phyloP scores from a whole-genome alignment of 1,140 invertebrate genomes.

The Aphelinus certus region DNA sequence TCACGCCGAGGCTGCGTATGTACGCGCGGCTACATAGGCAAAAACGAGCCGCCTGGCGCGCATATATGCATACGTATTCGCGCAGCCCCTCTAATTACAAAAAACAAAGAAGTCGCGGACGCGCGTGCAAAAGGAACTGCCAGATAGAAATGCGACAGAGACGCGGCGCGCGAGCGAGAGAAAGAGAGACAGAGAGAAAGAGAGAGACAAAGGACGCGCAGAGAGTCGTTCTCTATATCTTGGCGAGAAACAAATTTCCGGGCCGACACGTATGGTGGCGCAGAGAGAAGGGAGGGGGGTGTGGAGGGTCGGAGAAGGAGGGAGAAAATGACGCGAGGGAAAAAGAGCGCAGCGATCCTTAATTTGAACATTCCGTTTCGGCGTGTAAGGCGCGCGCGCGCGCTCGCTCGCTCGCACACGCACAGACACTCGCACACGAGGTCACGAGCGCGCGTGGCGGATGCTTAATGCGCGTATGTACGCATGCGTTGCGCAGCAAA shows the following conservation, averaged over 20 bases:
- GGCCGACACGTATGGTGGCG: no score
- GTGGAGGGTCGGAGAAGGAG: neutral
- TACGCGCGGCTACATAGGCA: neutral
- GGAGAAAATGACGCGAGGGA: neutral
- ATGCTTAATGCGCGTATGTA: conserved; percentile 33
- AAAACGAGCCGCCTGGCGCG: neutral
- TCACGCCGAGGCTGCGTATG: neutral
- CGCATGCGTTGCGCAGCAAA: conserved; percentile 41
- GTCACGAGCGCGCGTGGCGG: conserved; percentile 15
- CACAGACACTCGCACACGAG: neutral
- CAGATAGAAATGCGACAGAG: neutral
- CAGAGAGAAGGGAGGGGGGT: neutral
- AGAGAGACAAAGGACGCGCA: neutral
- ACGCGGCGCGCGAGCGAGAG: neutral
- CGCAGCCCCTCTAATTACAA: conserved; percentile 22
- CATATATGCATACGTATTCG: neutral
- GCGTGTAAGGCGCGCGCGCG: conserved; percentile 8
- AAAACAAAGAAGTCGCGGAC: neutral
- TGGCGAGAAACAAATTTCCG: no score
- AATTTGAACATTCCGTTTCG: conserved; percentile 36
- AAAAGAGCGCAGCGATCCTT: conserved; percentile 13
- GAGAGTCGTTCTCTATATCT: neutral
- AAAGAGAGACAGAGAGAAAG: neutral
- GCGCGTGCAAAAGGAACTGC: no score
- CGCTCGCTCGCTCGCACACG: no score